A percentile compares a stretch with the other conserved stretches of the same genome.
phyloP scores from a whole-genome alignment of 2,888 invertebrate species.

The Sinelater perroti region DNA sequence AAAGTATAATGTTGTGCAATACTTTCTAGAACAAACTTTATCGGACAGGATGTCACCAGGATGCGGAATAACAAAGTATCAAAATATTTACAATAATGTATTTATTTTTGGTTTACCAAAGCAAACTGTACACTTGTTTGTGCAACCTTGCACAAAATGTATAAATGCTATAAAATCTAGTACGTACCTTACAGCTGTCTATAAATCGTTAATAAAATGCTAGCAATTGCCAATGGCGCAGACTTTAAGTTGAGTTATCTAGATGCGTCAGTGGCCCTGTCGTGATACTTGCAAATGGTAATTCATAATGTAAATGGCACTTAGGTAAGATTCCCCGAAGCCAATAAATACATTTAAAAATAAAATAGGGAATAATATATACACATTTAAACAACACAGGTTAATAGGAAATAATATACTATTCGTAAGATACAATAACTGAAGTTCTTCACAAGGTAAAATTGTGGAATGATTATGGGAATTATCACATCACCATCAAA shows the following conservation, averaged over 20 bases:
- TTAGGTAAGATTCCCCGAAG: conserved; percentile 42
- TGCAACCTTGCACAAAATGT: conserved; percentile 35
- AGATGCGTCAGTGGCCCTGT: conserved; percentile 16
- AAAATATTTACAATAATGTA: conserved; percentile 3
- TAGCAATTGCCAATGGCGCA: conserved; percentile 15
- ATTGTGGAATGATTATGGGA: conserved; percentile 26
- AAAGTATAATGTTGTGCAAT: too few relatives aligned
- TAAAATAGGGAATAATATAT: conserved; percentile 34
- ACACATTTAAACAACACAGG: conserved; percentile 32
- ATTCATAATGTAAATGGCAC: conserved; percentile 41
- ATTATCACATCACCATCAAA: conserved; percentile 5
- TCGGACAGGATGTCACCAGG: conserved; percentile 5
- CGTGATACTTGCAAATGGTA: conserved; percentile 21
- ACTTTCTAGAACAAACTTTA: too few relatives aligned
- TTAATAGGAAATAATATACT: conserved; percentile 26
- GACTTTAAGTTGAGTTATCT: not conserved
- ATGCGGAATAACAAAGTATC: not conserved
- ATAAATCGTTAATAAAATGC: conserved; percentile 19
- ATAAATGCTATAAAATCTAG: conserved; percentile 38
- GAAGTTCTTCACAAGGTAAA: conserved; percentile 10
- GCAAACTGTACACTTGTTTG: conserved; percentile 18
- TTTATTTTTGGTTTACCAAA: conserved; percentile 20
- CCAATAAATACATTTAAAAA: conserved; percentile 37
- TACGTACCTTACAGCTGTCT: conserved; percentile 30
- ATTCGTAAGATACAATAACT: conserved; percentile 16